Evolutionary conservation across 2,797 vertebrate genomes (phyloP).

Genomic region (Nyctalus aviator): DNA sequence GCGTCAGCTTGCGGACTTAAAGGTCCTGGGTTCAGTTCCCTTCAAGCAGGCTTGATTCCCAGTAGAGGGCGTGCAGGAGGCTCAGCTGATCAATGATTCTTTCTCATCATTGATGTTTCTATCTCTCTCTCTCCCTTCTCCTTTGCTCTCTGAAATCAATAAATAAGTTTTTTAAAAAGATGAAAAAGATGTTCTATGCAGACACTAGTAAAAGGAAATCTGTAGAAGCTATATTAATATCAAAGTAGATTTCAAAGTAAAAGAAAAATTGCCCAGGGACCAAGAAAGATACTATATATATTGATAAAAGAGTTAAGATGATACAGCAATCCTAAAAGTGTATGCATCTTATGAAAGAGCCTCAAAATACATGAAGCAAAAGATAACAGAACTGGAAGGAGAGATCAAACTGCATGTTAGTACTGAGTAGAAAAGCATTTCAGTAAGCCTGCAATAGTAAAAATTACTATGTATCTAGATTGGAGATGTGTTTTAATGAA

Average conservation of each 20-base stretch:
- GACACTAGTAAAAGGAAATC: not conserved
- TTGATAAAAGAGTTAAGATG: not conserved
- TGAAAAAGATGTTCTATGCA: not conserved
- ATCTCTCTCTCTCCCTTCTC: too few relatives aligned
- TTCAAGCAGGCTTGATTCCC: too few relatives aligned
- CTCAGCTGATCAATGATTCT: too few relatives aligned
- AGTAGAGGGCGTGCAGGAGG: too few relatives aligned
- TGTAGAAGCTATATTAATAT: not conserved
- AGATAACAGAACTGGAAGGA: not conserved
- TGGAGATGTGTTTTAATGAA: slow-evolving; percentile 24
- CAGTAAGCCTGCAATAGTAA: not conserved
- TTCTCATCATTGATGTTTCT: too few relatives aligned
- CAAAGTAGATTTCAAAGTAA: not conserved
- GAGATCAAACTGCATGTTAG: not conserved
- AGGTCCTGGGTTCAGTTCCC: too few relatives aligned
- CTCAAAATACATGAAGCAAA: not conserved
- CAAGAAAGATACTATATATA: not conserved
- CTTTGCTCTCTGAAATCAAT: too few relatives aligned
- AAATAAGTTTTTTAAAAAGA: not conserved
- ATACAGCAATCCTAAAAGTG: not conserved
- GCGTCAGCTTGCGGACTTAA: too few relatives aligned
- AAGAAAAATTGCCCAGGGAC: not conserved
- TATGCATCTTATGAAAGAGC: not conserved
- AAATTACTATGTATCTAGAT: not conserved
- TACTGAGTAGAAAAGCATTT: not conserved